phyloP scores from a whole-genome alignment of 2,888 invertebrate genomes.

The Melolontha melolontha region DNA sequence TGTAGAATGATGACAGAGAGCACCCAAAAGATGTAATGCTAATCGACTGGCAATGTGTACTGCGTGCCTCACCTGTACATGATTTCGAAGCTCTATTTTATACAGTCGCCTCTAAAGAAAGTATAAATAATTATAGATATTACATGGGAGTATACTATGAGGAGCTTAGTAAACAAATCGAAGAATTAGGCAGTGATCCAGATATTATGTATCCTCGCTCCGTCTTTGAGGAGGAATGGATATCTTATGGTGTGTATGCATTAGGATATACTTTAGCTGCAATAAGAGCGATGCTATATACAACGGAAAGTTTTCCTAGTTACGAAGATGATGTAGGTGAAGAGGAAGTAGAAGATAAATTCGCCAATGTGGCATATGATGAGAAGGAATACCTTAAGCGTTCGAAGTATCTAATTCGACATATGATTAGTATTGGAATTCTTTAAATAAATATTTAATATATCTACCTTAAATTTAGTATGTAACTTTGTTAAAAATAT shows the following conservation, averaged over 20 bases:
- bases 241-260: background rate
- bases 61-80: constrained; percentile 6
- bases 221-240: constrained; percentile 11
- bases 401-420: background rate
- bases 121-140: constrained; percentile 6
- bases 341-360: background rate
- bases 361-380: background rate
- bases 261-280: background rate
- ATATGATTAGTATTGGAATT: constrained; percentile 5
- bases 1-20: too few relatives aligned
- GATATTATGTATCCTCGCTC: constrained; percentile 15
- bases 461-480: too few relatives aligned
- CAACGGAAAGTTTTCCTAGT: background rate
- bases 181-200: too few relatives aligned
- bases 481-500: too few relatives aligned
- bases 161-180: too few relatives aligned
- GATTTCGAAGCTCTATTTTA: constrained; percentile 10
- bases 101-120: constrained; percentile 1
- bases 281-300: background rate
- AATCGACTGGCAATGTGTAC: constrained; percentile 17
- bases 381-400: background rate
- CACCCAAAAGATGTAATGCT: constrained; percentile 2
- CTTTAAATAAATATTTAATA: too few relatives aligned
- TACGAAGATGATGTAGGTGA: background rate
- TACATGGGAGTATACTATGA: too few relatives aligned